A percentile compares a stretch with the other conserved stretches of the same genome.
phyloP scores from a whole-genome alignment of 2,888 invertebrate genomes.

The Hemaris fuciformis region DNA sequence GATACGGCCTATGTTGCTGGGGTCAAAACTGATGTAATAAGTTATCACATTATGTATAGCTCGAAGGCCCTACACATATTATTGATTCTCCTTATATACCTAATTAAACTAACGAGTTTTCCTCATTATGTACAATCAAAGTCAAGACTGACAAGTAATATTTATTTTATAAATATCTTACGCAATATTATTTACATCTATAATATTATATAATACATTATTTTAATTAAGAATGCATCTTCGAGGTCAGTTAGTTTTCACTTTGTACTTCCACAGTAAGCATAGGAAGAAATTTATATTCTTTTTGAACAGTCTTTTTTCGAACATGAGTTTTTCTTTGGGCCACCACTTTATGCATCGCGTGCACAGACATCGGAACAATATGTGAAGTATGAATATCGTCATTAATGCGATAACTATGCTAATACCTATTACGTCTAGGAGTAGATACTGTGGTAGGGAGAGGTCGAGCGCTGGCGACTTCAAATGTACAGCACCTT shows the following conservation, averaged over 20 bases:
- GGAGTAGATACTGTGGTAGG: slow-evolving; percentile 67
- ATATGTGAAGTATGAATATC: slow-evolving; percentile 57
- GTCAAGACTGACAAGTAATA: slow-evolving; percentile 20
- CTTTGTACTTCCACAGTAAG: slow-evolving; percentile 67
- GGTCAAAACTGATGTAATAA: not conserved
- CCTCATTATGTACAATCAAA: slow-evolving; percentile 15
- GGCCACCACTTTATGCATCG: slow-evolving; percentile 71
- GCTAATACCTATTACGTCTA: slow-evolving; percentile 65
- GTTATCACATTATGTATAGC: not conserved
- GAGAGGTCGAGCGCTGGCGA: slow-evolving; percentile 75
- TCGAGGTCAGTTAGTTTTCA: slow-evolving; percentile 60
- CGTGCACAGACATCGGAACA: slow-evolving; percentile 68
- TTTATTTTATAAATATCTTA: slow-evolving; percentile 63
- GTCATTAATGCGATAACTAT: slow-evolving; percentile 49
- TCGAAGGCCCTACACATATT: not conserved
- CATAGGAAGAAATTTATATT: slow-evolving; percentile 60
- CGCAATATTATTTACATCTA: slow-evolving; percentile 64
- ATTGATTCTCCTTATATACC: not conserved
- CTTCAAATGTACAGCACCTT: slow-evolving; percentile 76
- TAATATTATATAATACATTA: slow-evolving; percentile 47
- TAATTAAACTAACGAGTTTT: slow-evolving; percentile 12
- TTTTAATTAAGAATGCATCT: slow-evolving; percentile 22
- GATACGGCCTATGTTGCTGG: not conserved
- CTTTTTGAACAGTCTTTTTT: slow-evolving; percentile 61
- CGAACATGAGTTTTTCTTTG: slow-evolving; percentile 57